Evolutionary conservation across 2,797 vertebrate species (phyloP).

Genomic region (Lepidocolaptes lacrymiger): DNA sequence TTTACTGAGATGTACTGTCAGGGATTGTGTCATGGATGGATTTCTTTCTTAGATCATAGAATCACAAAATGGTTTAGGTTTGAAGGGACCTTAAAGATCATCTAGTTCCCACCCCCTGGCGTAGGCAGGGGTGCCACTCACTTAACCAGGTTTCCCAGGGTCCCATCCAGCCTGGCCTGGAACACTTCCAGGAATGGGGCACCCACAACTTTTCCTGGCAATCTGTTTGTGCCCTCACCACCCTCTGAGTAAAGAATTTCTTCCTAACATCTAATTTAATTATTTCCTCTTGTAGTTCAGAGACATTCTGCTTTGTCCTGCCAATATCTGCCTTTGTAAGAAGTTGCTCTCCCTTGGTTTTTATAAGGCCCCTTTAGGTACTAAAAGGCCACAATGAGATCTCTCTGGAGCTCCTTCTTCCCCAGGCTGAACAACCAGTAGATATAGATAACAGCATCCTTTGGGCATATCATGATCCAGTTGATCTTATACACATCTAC

Average conservation of each 20-base stretch:
- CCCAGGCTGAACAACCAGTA: neutral
- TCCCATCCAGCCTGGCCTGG: neutral
- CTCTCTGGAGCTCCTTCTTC: neutral
- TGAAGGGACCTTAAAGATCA: neutral
- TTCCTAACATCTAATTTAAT: neutral
- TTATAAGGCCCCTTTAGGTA: neutral
- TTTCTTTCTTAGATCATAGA: neutral
- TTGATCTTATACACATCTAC: neutral
- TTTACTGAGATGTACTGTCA: neutral
- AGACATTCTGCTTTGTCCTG: neutral
- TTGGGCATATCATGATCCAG: fast-evolving
- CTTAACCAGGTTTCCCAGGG: neutral
- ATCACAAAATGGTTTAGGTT: neutral
- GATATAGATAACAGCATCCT: neutral
- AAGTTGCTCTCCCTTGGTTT: neutral
- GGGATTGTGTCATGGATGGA: neutral
- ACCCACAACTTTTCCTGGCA: neutral
- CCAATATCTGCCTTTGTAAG: neutral
- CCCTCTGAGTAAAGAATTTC: neutral
- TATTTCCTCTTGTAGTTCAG: neutral
- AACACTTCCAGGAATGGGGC: neutral
- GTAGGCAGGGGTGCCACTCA: neutral
- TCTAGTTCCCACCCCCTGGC: neutral
- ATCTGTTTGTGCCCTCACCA: neutral
- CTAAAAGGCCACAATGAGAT: neutral